Evolutionary conservation across 2,797 vertebrate genomes (phyloP).

Genomic region (Erethizon dorsatum): DNA sequence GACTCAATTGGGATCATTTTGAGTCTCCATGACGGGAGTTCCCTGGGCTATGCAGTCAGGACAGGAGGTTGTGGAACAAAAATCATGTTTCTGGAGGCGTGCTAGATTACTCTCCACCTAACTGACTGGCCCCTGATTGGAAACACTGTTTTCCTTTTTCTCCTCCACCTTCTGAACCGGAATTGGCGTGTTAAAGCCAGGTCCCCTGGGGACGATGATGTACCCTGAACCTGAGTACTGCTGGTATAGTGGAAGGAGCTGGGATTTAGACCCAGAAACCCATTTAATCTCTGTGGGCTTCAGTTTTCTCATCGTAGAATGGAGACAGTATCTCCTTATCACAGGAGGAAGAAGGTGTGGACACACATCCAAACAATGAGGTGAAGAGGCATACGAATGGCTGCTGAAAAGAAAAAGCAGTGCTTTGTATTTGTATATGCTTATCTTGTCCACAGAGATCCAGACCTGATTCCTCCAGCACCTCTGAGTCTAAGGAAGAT

Average conservation of each 20-base stretch:
- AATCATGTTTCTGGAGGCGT: neutral
- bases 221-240: neutral
- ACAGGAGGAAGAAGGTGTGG: neutral
- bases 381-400: neutral
- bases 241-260: neutral
- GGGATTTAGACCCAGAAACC: neutral
- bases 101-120: neutral
- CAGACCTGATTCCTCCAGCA: neutral
- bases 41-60: neutral
- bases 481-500: neutral
- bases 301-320: constrained; percentile 12
- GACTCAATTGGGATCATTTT: too few relatives aligned
- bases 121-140: neutral
- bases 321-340: neutral
- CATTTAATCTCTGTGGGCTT: neutral
- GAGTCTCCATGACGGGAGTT: neutral
- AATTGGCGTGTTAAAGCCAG: neutral
- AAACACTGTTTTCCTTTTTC: neutral
- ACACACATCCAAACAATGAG: neutral
- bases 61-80: neutral
- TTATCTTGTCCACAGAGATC: neutral
- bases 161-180: neutral
- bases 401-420: neutral
- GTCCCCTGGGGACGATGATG: neutral
- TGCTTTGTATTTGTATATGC: neutral